phyloP scores from a whole-genome alignment of 2,113 vertebrate genomes.

The Macrotis lagotis region DNA sequence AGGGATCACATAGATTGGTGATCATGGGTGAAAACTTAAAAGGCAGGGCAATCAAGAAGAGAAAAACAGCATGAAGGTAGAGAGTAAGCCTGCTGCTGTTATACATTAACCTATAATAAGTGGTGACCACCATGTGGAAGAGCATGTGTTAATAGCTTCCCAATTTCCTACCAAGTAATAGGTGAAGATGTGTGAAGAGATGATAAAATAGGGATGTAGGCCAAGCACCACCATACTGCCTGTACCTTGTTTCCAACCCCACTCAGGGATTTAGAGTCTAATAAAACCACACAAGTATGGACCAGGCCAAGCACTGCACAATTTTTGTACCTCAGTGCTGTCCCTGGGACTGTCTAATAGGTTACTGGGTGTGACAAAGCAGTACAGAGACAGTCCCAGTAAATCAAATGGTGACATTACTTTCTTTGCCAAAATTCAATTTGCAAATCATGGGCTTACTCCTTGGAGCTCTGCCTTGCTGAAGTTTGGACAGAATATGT shows the following conservation, averaged over 20 bases:
- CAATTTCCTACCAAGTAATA: background rate
- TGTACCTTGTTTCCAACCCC: background rate
- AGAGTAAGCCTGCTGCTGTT: slow-evolving; percentile 25
- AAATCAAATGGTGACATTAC: no score
- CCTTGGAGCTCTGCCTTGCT: no score
- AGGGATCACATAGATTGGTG: background rate
- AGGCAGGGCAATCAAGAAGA: background rate
- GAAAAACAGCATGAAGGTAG: slow-evolving; percentile 20
- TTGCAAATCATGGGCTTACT: no score
- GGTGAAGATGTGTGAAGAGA: background rate
- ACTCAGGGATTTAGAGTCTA: background rate
- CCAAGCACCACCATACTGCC: slow-evolving; percentile 2
- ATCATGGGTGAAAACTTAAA: slow-evolving; percentile 21
- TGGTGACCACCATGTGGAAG: slow-evolving; percentile 29
- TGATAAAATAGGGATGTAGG: background rate
- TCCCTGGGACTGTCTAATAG: background rate
- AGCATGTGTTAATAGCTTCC: background rate
- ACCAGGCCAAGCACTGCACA: background rate
- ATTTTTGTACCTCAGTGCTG: background rate
- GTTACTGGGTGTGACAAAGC: no score
- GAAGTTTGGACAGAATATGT: no score
- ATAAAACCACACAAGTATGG: background rate
- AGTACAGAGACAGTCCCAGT: no score
- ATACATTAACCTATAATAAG: background rate
- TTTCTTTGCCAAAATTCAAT: no score